Evolutionary conservation across 2,888 invertebrate species (phyloP).

Genomic region (Hydrotaea diabolus): DNA sequence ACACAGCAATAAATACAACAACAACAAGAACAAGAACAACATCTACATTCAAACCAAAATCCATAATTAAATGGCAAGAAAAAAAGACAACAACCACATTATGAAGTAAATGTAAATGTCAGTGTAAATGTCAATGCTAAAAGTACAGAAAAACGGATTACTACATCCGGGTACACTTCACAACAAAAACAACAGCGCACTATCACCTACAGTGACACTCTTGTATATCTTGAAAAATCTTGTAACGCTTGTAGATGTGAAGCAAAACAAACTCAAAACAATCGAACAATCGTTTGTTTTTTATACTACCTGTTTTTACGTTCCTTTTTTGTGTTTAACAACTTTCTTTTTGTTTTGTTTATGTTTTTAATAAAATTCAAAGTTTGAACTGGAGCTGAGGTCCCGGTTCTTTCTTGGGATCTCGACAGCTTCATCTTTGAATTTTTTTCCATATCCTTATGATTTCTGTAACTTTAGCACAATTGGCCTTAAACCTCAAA

Average conservation of each 20-base stretch:
- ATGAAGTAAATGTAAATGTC: neutral
- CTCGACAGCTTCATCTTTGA: constrained; percentile 13
- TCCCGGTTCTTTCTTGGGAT: neutral
- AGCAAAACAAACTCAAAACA: constrained; percentile 4
- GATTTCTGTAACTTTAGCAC: constrained; percentile 10
- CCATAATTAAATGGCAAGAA: no score
- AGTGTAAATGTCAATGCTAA: neutral
- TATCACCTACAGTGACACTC: constrained; percentile 12
- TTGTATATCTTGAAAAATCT: neutral
- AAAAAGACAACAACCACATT: neutral
- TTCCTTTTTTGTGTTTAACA: neutral
- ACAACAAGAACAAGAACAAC: constrained; percentile 16
- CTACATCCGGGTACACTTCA: neutral
- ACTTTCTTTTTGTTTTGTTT: neutral
- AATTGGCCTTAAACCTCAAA: constrained; percentile 4
- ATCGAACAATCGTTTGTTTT: constrained; percentile 7
- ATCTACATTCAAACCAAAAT: neutral
- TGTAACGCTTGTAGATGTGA: constrained; percentile 11
- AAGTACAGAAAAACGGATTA: neutral
- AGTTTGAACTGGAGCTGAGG: constrained; percentile 5
- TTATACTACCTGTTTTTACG: neutral
- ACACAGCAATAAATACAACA: constrained; percentile 1
- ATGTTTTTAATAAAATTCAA: constrained; percentile 11
- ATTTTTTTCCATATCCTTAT: constrained; percentile 30
- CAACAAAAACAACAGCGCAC: neutral